Base-by-base conservation (phyloP, 2,113 vertebrate species). In the Scatophagus argus region DNA sequence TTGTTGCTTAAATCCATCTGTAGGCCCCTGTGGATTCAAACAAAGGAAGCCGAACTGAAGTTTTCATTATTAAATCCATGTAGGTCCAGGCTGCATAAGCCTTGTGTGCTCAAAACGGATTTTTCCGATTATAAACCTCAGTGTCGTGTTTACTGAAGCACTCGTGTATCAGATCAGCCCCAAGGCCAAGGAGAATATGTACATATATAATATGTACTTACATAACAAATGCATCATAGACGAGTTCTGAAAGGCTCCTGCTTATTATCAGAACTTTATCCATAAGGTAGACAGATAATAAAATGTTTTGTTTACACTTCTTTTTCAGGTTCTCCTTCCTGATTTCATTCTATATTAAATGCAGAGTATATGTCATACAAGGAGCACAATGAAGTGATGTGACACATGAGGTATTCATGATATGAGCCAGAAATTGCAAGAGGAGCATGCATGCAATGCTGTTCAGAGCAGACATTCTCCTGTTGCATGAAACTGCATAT, bases 161-260 rank as follows among this genome's bases (percentile, higher is more conserved):
- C 34, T 67, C 69, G 75, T 74, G 77, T 85, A 79, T 47, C 13
- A 25, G n/a, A n/a, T 73, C 62, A 44, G 56, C 32, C 63, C 39
- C 3, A 0, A 49, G 23, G 65, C 61, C 41, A 67, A 78, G 19
- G 46, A 69, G 49, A 47, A 38, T 9, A 51, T 46, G 21, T 66
- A 74, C 44, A 83, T 52, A 82, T 61, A 81, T 71, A 67, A 83
- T 52, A 82, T 61, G 79, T 71, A 67, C 69, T 86, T 85, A 86
- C 52, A 68, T 76, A 86, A 91, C 21, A 5, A 47, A 55, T 5
- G 2, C 31, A 76, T 86, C 66, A 83, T 64, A 49, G n/a, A 21
- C 46, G 39, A 43, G 77, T 34, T 52, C 34, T 29, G 71, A 29
- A 17, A 27, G 39, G 44, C 32, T 49, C 56, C 70, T 76, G 43